A percentile compares a stretch with the other conserved stretches of the same genome.
Conservation (phyloP, 2,113 vertebrate species). For the Apeltes quadracus region DNA sequence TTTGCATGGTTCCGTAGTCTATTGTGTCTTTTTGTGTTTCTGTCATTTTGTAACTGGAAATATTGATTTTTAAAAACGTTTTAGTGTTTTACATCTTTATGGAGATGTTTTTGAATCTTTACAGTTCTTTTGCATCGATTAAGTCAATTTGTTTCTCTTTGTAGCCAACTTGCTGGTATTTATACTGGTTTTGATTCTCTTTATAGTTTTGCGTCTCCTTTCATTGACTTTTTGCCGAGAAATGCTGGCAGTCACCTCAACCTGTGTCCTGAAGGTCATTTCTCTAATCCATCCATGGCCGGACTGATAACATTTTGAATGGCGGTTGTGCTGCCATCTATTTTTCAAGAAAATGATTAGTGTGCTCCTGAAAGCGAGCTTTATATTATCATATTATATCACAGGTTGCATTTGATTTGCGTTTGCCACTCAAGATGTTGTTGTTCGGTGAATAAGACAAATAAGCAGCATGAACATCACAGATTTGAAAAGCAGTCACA, state of each 20-base stretch:
- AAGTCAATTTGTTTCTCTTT: background rate
- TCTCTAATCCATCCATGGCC: conserved; percentile 12
- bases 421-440: conserved; percentile 23
- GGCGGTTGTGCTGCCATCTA: background rate
- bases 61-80: background rate
- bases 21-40: background rate
- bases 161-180: background rate
- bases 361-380: conserved; percentile 9
- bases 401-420: conserved; percentile 38
- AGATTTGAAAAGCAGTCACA: conserved; percentile 23
- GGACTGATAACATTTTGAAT: conserved; percentile 4
- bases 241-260: background rate
- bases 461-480: conserved; percentile 15
- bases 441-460: conserved; percentile 20
- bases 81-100: background rate
- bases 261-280: background rate
- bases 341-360: conserved; percentile 17
- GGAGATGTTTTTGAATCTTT: background rate
- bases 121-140: background rate
- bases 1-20: background rate
- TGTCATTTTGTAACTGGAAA: background rate
- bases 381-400: conserved; percentile 27
- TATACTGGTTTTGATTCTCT: background rate
- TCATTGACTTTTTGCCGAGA: conserved; percentile 8
- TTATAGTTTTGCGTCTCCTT: background rate